These are phyloP conservation scores for Dicycla oo DNA, from an alignment of 2,888 invertebrate species.

Conservation along the genomic window DNA sequence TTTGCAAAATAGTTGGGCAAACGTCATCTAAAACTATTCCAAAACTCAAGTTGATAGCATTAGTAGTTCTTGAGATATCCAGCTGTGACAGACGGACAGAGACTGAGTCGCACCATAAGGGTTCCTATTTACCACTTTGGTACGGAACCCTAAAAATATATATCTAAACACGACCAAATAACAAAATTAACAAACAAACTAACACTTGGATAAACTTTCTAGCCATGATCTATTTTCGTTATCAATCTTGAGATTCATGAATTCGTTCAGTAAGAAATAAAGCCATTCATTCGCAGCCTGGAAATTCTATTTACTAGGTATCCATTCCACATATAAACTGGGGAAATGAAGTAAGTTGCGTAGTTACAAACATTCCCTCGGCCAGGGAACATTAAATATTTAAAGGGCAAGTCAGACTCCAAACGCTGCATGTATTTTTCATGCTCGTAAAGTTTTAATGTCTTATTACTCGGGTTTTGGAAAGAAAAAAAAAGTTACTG, in stretches of 20 bases:
- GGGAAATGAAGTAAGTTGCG: constrained; percentile 20
- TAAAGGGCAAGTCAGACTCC: constrained; percentile 32
- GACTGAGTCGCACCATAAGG: no score
- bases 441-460: constrained; percentile 50
- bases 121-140: no score
- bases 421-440: constrained; percentile 43
- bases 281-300: not conserved
- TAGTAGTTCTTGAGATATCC: no score
- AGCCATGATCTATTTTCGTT: not conserved
- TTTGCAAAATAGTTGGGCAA: no score
- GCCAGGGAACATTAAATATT: constrained; percentile 50
- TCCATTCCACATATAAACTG: constrained; percentile 29
- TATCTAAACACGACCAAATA: not conserved
- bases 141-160: no score
- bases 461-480: constrained; percentile 11
- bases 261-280: not conserved
- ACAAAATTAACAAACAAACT: not conserved
- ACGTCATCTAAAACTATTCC: no score
- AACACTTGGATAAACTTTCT: not conserved
- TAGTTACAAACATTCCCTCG: constrained; percentile 22
- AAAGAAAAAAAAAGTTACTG: constrained; percentile 9
- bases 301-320: constrained; percentile 34
- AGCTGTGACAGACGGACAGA: no score
- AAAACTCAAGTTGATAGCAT: no score
- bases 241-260: not conserved